phyloP scores from a whole-genome alignment of 2,888 invertebrate species.

The Ceratothoa steindachneri region DNA sequence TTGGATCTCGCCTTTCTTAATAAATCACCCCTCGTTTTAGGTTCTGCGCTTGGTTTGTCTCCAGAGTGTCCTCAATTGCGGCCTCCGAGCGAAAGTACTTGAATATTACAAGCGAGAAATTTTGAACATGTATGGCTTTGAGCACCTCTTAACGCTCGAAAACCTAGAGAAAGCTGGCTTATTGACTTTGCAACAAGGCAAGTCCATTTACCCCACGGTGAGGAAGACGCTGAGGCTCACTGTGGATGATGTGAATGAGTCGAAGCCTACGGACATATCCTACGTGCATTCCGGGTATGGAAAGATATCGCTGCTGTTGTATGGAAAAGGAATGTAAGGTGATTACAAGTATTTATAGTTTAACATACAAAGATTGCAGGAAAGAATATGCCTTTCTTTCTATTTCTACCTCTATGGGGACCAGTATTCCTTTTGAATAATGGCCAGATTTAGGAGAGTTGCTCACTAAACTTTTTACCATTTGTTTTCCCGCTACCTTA shows the following conservation, averaged over 20 bases:
- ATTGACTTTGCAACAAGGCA: slow-evolving; percentile 65
- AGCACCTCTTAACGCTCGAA: slow-evolving; percentile 72
- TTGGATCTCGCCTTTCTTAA: no score
- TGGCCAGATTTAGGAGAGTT: no score
- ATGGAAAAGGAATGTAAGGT: no score
- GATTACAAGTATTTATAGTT: no score
- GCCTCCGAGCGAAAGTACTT: slow-evolving; percentile 81
- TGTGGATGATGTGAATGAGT: slow-evolving; percentile 80
- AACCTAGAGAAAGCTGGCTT: slow-evolving; percentile 84
- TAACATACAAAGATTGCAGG: no score
- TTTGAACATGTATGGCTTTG: slow-evolving; percentile 79
- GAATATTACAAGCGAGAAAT: slow-evolving; percentile 71
- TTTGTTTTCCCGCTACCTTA: no score
- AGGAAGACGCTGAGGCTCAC: slow-evolving; percentile 61
- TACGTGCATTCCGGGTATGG: slow-evolving; percentile 75
- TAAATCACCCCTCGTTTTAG: no score
- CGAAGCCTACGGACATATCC: slow-evolving; percentile 77
- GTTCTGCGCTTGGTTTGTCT: slow-evolving; percentile 83
- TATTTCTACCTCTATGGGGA: no score
- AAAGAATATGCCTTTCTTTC: no score
- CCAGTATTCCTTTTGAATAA: no score
- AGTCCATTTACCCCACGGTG: slow-evolving; percentile 53
- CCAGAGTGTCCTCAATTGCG: slow-evolving; percentile 87
- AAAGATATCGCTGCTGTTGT: slow-evolving; percentile 40
- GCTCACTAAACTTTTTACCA: no score